Evolutionary conservation across 2,797 vertebrate genomes (phyloP), one percentile per base, ranked within the genome.

Genomic region (Lepilemur septentrionalis): DNA sequence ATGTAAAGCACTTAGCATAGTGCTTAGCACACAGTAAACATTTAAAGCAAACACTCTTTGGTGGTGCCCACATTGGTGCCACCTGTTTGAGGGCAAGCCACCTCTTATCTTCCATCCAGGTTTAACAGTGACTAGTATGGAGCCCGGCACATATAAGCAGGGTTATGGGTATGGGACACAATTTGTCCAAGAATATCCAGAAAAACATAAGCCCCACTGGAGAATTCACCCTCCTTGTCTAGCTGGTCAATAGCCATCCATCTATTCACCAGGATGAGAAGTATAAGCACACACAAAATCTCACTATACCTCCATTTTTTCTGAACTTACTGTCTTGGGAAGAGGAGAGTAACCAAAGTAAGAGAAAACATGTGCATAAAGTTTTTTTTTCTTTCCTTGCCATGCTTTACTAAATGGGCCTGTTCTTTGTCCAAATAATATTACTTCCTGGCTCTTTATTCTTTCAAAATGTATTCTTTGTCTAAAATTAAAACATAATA

Each of bases 381-480:
- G 35, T 65, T 83, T 90, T 48, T 88, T 46, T 35, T 10, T 11
- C 48, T 87, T 72, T 81, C 38, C 23, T 57, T 76, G 6, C 10
- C 76, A 89, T 50, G 55, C 0, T 69, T 35, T 52, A 32, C 52
- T 63, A 82, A 93, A 80, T 15, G 12, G 65, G 7, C 52, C 18
- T 28, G 6, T 90, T 89, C 75, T 38, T 85, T 81, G 81, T 13
- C 50, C 35, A 84, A 89, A 73, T 55, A 20, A 38, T 30, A 41
- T 41, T 83, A 84, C 78, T 78, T 89, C 78, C 70, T 73, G 55
- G 28, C 22, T 50, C 41, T 87, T 82, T 7, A 41, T 70, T 69
- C 13, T 93, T 93, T 86, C 25, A 91, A 92, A 91, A 93, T 84
- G 46, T 23, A 59, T 94, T 91, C 15, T 94, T 95, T 63, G 17